A percentile compares a stretch with the other conserved stretches of the same genome.
These are phyloP conservation scores for Hylyphantes graminicola DNA, from an alignment of 1,140 invertebrate genomes.

Conservation along the genomic window DNA sequence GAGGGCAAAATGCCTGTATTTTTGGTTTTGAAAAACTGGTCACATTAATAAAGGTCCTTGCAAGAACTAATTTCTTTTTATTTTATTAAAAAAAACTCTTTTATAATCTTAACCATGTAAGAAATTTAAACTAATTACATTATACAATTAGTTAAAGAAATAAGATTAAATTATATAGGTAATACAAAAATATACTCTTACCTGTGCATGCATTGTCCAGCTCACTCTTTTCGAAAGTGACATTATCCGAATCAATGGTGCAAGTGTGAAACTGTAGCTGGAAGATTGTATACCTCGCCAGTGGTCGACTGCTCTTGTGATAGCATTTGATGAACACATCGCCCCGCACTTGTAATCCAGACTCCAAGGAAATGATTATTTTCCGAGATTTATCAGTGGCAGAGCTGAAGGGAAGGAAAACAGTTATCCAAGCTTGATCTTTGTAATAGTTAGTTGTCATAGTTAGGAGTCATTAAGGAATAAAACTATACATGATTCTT, in stretches of 20 bases:
- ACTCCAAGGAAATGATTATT: conserved; percentile 70
- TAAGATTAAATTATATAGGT: background rate
- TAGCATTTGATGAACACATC: conserved; percentile 92
- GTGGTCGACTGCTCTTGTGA: conserved; percentile 72
- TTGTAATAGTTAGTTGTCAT: background rate
- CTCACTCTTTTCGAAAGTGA: conserved; percentile 86
- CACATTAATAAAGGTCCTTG: no score
- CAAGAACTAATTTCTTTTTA: background rate
- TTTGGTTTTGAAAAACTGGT: no score
- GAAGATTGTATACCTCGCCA: conserved; percentile 76
- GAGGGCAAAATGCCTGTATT: no score
- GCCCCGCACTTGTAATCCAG: conserved; percentile 81
- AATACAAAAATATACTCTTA: conserved; percentile 65
- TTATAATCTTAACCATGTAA: background rate
- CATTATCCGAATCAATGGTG: conserved; percentile 83
- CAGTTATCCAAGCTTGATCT: background rate
- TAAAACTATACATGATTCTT: no score
- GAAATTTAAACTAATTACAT: no score
- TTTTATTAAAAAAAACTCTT: background rate
- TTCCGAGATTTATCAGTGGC: conserved; percentile 65
- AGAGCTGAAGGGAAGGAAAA: conserved; percentile 66
- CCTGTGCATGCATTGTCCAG: conserved; percentile 85
- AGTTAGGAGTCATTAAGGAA: no score
- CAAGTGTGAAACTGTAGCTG: conserved; percentile 92
- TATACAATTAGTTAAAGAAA: no score